phyloP scores from a whole-genome alignment of 1,140 invertebrate species.

The Aphaenogaster ashmeadi region DNA sequence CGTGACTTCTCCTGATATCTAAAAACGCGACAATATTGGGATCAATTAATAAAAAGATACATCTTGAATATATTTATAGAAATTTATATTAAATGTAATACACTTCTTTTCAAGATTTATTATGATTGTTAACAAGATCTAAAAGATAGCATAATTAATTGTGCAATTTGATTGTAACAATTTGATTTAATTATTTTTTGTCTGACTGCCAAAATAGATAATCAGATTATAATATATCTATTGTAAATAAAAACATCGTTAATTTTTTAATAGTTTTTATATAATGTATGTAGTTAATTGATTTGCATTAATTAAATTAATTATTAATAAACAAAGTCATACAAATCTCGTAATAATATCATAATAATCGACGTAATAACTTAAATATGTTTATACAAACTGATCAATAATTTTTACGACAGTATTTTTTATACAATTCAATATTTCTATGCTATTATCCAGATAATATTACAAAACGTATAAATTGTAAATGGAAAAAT shows the following conservation, averaged over 20 bases:
- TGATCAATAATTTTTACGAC: background rate
- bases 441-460: background rate
- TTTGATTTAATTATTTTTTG: background rate
- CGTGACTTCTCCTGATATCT: slow-evolving; percentile 85
- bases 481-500: background rate
- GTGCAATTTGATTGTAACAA: background rate
- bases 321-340: background rate
- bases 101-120: background rate
- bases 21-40: background rate
- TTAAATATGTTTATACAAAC: background rate
- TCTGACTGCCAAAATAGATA: background rate
- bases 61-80: background rate
- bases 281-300: background rate
- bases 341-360: background rate
- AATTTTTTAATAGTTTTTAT: background rate
- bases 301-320: slow-evolving; percentile 1
- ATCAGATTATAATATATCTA: background rate
- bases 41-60: background rate
- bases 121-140: background rate
- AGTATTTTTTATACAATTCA: background rate
- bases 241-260: background rate
- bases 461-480: background rate
- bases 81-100: background rate
- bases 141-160: background rate
- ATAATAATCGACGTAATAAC: background rate